Percentiles rank a stretch among this genome's conserved stretches.
Conservation (phyloP, 2,888 invertebrate genomes). For the Megaustenia siamemsis region DNA sequence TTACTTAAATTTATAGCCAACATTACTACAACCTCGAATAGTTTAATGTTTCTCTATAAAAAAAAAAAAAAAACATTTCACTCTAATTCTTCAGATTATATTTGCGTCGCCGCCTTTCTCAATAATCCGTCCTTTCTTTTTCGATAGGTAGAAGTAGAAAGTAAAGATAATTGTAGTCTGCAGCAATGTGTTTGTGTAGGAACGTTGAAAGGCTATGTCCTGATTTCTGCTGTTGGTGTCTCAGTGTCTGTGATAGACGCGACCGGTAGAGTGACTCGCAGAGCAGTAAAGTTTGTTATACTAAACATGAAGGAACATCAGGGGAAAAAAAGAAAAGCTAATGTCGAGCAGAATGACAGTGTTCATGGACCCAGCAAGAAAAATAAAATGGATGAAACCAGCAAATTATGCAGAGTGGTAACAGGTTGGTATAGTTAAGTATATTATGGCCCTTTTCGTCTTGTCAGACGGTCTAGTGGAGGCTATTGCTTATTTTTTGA, state of each 20-base stretch:
- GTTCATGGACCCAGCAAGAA: background rate
- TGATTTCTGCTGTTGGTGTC: too few species aligned
- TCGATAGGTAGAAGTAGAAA: background rate
- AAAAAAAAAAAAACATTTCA: too few species aligned
- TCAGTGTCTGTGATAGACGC: too few species aligned
- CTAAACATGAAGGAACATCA: background rate
- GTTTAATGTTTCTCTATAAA: too few species aligned
- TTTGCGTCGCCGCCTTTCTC: background rate
- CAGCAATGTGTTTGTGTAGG: background rate
- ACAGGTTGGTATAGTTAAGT: too few species aligned
- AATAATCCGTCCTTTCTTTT: background rate
- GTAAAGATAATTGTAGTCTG: background rate
- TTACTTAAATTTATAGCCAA: too few species aligned
- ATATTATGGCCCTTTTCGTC: too few species aligned
- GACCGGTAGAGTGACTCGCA: too few species aligned
- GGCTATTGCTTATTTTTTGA: too few species aligned
- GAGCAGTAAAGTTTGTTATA: too few species aligned
- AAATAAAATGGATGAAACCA: background rate
- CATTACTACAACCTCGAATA: too few species aligned
- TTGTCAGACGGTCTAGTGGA: too few species aligned
- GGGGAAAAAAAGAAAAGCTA: background rate
- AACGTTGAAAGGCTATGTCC: background rate
- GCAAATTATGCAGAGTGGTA: conserved; percentile 5
- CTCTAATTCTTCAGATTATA: background rate
- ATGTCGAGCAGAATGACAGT: background rate